These are phyloP conservation scores for Drosophila fungiperda DNA, from an alignment of 2,888 invertebrate species.

Conservation along the genomic window DNA sequence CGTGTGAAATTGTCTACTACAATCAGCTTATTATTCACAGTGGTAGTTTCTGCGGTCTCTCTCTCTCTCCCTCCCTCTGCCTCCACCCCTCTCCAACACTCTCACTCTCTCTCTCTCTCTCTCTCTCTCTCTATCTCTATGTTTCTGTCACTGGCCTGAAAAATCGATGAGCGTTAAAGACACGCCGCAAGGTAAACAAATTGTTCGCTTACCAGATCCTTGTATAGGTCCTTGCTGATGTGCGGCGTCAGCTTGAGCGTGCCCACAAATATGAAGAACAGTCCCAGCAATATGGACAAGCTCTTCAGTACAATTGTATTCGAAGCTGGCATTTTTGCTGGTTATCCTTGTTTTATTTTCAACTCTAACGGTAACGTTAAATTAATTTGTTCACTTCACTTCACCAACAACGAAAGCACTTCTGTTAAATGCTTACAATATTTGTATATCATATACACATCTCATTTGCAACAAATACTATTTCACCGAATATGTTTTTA, in stretches of 20 bases:
- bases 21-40: conserved; percentile 1
- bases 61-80: background rate
- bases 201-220: conserved; percentile 93
- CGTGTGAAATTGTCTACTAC: conserved; percentile 6
- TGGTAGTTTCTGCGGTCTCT: background rate
- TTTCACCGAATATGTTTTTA: conserved; percentile 47
- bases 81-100: background rate
- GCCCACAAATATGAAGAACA: conserved; percentile 98
- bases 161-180: conserved; percentile 51
- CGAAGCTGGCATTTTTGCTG: conserved; percentile 83
- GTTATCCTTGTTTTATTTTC: conserved; percentile 19
- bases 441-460: conserved; percentile 31
- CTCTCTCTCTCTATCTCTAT: background rate
- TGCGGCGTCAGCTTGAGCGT: conserved; percentile 96
- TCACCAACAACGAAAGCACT: conserved; percentile 1
- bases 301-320: conserved; percentile 94
- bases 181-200: conserved; percentile 32
- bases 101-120: background rate
- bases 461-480: conserved; percentile 28
- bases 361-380: conserved; percentile 1
- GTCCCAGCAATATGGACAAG: conserved; percentile 94
- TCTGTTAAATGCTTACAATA: conserved; percentile 10
- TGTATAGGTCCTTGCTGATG: conserved; percentile 97
- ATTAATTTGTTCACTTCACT: conserved; percentile 37
- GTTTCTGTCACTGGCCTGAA: conserved; percentile 3